A percentile compares a stretch with the other conserved stretches of the same genome.
phyloP scores from a whole-genome alignment of 2,797 vertebrate genomes.

The Neomorphus geoffroyi region DNA sequence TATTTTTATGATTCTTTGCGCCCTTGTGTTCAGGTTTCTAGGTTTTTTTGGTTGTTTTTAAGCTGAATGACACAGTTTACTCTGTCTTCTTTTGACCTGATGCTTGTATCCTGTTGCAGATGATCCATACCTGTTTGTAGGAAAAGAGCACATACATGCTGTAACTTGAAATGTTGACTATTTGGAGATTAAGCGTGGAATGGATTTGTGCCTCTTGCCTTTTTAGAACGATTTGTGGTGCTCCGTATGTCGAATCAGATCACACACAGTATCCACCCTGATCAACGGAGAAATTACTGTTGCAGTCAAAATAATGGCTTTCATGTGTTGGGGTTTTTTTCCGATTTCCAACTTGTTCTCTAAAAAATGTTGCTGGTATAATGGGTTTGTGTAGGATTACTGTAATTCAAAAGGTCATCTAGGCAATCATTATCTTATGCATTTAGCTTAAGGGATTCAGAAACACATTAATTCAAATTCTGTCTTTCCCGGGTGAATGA shows the following conservation, averaged over 20 bases:
- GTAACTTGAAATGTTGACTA: constrained; percentile 43
- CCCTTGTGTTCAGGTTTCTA: neutral
- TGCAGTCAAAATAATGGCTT: constrained; percentile 27
- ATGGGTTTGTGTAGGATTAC: constrained; percentile 31
- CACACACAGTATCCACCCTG: too few relatives aligned
- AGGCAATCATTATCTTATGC: neutral
- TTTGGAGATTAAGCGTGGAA: constrained; percentile 37
- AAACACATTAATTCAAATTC: neutral
- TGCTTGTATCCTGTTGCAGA: neutral
- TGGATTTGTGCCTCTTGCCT: constrained; percentile 50
- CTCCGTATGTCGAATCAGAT: constrained; percentile 10
- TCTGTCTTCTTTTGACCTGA: neutral
- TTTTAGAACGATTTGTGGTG: constrained; percentile 23
- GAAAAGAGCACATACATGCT: constrained; percentile 31
- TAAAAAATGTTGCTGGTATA: constrained; percentile 11
- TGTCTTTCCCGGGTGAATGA: neutral
- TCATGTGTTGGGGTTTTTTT: neutral
- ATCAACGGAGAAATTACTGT: neutral
- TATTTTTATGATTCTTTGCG: neutral
- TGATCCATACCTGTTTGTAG: constrained; percentile 29
- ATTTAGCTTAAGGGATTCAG: constrained; percentile 3
- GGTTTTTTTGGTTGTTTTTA: neutral
- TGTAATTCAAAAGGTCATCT: constrained; percentile 24
- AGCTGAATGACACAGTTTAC: neutral
- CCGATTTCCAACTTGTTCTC: neutral